Evolutionary conservation across 2,113 vertebrate species (phyloP), one percentile per base, ranked within the genome.

Genomic region (Pterocles gutturalis): DNA sequence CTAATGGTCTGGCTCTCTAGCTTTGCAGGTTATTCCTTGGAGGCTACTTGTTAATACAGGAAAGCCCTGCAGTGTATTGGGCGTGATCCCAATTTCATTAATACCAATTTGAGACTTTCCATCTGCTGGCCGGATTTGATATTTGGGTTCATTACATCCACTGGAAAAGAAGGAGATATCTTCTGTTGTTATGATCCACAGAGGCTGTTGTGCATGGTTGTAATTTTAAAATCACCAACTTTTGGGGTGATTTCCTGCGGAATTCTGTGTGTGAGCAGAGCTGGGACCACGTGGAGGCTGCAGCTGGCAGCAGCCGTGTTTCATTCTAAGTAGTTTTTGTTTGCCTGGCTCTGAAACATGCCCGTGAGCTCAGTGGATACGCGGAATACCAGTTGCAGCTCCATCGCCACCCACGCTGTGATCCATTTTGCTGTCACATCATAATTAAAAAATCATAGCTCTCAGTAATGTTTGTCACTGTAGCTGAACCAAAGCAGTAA

Each of bases 391-490:
- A 38, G 76, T 84, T 69, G 51, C 43, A 76, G n/a, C 65, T 91
- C 87, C 17, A 5, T 94, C 46, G 77, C 53, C 38, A 43, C 38
- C 36, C 48, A 4, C 19, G 61, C 71, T 46, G 34, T 0, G 0
- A 69, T 88, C 69, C 65, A 54, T 93, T 92, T 87, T 97, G 67
- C 76, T 96, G 82, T 96, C 92, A 95, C 54, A 60, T 77, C 0
- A 2, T 94, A 94, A 95, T 96, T 92, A 93, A 94, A 96, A 96
- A 96, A 80, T 83, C 78, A 84, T 86, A 94, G 78, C 58, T 95
- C 54, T 93, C 81, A 45, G 65, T 69, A 33, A 31, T 1, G 19
- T 88, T 94, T 93, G 88, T 87, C 72, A 65, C 36, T 4, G 8
- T 57, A 65, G 70, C 87, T 53, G 84, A 84, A 80, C 51, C 9